phyloP scores from a whole-genome alignment of 2,113 vertebrate species.

The Noctilio leporinus region DNA sequence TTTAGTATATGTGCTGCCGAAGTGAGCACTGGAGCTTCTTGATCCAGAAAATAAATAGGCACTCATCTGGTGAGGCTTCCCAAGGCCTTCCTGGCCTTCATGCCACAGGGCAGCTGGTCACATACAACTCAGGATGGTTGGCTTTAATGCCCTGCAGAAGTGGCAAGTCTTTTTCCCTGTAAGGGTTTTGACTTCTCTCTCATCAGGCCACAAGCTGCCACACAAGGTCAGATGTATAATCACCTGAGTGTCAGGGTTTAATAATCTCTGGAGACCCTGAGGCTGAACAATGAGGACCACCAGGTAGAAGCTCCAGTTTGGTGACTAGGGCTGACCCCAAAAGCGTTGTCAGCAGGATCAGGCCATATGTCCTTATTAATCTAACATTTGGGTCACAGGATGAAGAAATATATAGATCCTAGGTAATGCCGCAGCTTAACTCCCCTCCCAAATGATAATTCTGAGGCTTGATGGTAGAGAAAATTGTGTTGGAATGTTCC shows the following conservation, averaged over 20 bases:
- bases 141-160: neutral
- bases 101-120: neutral
- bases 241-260: neutral
- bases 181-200: neutral
- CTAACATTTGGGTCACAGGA: constrained; percentile 28
- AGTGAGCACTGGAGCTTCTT: no score
- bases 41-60: neutral
- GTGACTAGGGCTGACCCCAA: constrained; percentile 7
- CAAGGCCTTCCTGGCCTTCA: constrained; percentile 55
- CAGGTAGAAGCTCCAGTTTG: constrained; percentile 4
- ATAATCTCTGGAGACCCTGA: neutral
- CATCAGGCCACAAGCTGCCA: neutral
- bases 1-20: no score
- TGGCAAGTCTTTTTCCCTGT: neutral
- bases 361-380: constrained; percentile 50
- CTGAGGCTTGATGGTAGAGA: neutral
- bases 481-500: neutral
- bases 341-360: constrained; percentile 36
- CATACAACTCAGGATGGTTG: neutral
- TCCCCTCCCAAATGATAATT: neutral
- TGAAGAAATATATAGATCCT: neutral
- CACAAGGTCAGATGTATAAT: neutral
- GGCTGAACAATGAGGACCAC: constrained; percentile 21
- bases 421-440: neutral
- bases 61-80: neutral